Base-by-base conservation (phyloP, 2,888 invertebrate species). In the Unio pictorum region DNA sequence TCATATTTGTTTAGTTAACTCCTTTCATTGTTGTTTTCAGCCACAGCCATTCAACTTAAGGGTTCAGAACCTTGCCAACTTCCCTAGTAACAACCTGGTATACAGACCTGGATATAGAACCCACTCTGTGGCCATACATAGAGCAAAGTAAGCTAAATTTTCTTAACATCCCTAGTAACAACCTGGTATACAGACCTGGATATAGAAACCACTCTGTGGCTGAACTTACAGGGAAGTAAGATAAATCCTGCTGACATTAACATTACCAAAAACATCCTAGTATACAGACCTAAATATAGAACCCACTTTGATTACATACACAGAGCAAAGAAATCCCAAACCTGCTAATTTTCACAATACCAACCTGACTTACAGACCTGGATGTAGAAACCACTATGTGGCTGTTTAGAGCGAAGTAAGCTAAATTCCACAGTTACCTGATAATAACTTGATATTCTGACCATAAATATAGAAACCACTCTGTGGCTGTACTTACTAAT, bases 31-130 rank as follows among this genome's bases (percentile, higher is more conserved):
- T 67, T 23, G 63, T 34, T 78, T 81, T 66, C 80, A 88, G 88
- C 73, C 81, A 85, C 92, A 92, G 83, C 92, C 93, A 0, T 93
- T 93, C 87, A 93, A 93, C 86, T 93, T 93, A 92, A 91, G 95
- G 70, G 93, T 94, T 87, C 93, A 93, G 79, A 95, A 94, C 62
- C 92, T 95, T 77, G 93, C 93, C 84, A 94, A 94, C 75, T 90
- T 95, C 79, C 88, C 89, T 4, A 45, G 45, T 45, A 82, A 83
- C 45, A 84, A 82, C 65, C 84, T 88, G 56, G 79, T 84, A 17
- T 87, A 87, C 73, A 80, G 89, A 70, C 83, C 89, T 30, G 84
- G 86, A n/a, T 89, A 90, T 78, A 81, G 91, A 61, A 86, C 90
- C 11, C 90, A 89, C 61, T 83, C 86, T 34, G 80, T 88, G 15